Conservation (phyloP, 2,888 invertebrate genomes). For the Minunthozetes semirufus region DNA sequence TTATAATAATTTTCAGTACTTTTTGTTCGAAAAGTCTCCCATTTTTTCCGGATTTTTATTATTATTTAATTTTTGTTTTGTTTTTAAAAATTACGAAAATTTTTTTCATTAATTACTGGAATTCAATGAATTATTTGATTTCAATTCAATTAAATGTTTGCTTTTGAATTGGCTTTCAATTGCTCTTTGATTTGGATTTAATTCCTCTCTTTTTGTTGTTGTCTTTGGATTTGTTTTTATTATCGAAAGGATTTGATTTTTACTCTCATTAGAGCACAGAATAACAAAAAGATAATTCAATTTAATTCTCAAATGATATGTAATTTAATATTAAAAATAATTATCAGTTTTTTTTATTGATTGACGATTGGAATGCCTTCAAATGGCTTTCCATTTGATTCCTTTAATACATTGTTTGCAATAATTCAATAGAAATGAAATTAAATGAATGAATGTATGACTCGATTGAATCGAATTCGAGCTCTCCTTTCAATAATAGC, state of each 20-base stretch:
- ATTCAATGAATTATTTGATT: too few relatives aligned
- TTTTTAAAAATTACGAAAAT: not conserved
- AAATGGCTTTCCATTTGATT: not conserved
- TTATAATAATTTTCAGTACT: not conserved
- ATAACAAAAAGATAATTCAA: not conserved
- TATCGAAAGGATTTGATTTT: not conserved
- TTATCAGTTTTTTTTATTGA: not conserved
- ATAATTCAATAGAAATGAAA: too few relatives aligned
- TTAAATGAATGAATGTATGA: not conserved
- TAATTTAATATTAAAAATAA: constrained; percentile 1
- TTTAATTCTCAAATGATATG: not conserved
- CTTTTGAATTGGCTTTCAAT: not conserved
- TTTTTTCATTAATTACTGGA: not conserved
- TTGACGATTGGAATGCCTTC: not conserved
- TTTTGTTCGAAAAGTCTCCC: too few relatives aligned
- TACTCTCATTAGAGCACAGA: not conserved
- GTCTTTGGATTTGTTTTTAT: not conserved
- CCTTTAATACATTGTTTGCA: not conserved
- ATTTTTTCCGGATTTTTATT: not conserved
- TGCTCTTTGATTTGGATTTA: not conserved
- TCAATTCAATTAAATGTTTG: too few relatives aligned
- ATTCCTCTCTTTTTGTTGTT: too few relatives aligned
- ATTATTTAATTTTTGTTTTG: not conserved
- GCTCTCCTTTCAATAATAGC: not conserved
- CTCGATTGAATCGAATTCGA: too few relatives aligned